Percentiles rank a stretch among this genome's conserved stretches.
Conservation (phyloP, 2,888 invertebrate genomes). For the Eupeodes latifasciatus region DNA sequence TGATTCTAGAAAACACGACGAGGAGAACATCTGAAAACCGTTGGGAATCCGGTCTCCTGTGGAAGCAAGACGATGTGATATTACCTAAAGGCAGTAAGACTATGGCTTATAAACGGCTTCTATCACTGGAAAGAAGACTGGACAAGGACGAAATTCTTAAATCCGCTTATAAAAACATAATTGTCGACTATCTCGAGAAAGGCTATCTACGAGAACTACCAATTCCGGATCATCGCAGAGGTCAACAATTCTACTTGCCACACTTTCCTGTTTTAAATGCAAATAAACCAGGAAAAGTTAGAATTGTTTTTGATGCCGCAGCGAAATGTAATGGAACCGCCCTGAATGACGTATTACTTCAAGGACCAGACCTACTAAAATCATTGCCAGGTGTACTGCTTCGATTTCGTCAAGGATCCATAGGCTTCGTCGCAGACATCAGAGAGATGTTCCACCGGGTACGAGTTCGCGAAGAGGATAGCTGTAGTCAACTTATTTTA, state of each 20-base stretch:
- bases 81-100: slow-evolving; percentile 12
- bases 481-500: background rate
- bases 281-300: slow-evolving; percentile 26
- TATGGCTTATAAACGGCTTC: slow-evolving; percentile 1
- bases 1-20: slow-evolving; percentile 15
- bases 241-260: slow-evolving; percentile 7
- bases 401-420: slow-evolving; percentile 14
- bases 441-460: slow-evolving; percentile 28
- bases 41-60: slow-evolving; percentile 18
- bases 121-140: background rate
- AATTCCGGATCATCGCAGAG: background rate
- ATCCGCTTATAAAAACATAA: background rate
- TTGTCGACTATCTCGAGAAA: slow-evolving; percentile 21
- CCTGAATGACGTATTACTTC: slow-evolving; percentile 21
- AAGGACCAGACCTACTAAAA: slow-evolving; percentile 7
- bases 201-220: slow-evolving; percentile 15
- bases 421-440: background rate
- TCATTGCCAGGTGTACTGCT: slow-evolving; percentile 14
- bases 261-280: slow-evolving; percentile 21
- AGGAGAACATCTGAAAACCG: background rate
- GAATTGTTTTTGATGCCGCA: slow-evolving; percentile 25
- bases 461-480: background rate
- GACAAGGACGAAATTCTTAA: slow-evolving; percentile 9
- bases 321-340: slow-evolving; percentile 5
- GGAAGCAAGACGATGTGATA: background rate